Conservation (phyloP, 2,888 invertebrate genomes). For the Labia minor region DNA sequence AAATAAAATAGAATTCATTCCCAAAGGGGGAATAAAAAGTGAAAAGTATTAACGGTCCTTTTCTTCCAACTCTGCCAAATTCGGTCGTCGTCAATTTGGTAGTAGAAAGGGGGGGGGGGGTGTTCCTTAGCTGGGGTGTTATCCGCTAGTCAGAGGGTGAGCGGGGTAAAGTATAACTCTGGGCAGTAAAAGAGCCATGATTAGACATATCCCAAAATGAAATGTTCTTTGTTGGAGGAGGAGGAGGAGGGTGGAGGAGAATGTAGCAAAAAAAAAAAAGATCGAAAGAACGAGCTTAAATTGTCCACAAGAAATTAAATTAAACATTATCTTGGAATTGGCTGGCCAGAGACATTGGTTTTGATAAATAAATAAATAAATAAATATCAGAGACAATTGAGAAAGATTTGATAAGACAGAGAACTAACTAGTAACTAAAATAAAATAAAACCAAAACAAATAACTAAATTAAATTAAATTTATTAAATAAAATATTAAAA, state of each 20-base stretch:
- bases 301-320: not conserved
- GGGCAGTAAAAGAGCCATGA: conserved; percentile 26
- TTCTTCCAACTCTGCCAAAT: not conserved
- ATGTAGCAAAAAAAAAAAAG: conserved; percentile 23
- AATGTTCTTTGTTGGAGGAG: conserved; percentile 27
- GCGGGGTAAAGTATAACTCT: conserved; percentile 14
- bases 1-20: conserved; percentile 27
- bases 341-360: not conserved
- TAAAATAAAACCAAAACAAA: too few species aligned
- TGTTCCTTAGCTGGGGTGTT: too few species aligned
- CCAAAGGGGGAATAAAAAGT: conserved; percentile 39
- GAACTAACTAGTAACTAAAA: too few species aligned
- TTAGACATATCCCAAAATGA: conserved; percentile 30
- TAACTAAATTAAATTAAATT: too few species aligned
- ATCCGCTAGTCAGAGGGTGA: not conserved
- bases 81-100: conserved; percentile 14
- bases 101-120: too few species aligned
- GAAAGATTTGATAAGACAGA: too few species aligned
- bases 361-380: not conserved
- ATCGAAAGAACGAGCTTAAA: conserved; percentile 9
- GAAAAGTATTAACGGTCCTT: conserved; percentile 34
- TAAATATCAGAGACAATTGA: too few species aligned
- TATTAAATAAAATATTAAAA: too few species aligned
- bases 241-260: conserved; percentile 18
- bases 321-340: not conserved